Base-by-base conservation (phyloP, 2,113 vertebrate species). In the Lucifuga dentata region DNA sequence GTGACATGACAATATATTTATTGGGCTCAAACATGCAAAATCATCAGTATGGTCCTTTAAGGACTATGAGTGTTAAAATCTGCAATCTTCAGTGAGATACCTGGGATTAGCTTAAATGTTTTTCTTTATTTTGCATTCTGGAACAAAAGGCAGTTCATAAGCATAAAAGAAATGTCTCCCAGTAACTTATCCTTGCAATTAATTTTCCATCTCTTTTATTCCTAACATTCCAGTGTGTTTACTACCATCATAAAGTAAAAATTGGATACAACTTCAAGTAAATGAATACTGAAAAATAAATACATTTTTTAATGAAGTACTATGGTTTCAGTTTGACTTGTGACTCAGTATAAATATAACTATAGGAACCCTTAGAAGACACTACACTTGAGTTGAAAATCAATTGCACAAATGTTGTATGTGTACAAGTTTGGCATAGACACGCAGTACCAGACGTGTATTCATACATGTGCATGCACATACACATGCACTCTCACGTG, bases 171-270 rank as follows among this genome's bases (percentile, higher is more conserved):
- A 39, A 61, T 56, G 21, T 50, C 15, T 40, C 8, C 2, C 17
- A 66, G 44, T 53, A 20, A 44, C 72, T 60, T 71, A 11, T 78
- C 26, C 35, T 71, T 63, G 68, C 13, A 23, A 2, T 40, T 9
- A 6, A 36, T 67, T 57, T 58, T 75, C 17, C 76, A 63, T 72
- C 8, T 29, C 26, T 61, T 70, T 60, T 57, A 43, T 62, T 76
- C 35, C 60, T 81, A 66, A 90, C 78, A 89, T 87, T 92, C 64
- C 79, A 68, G 11, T 67, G 66, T 67, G 36, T 88, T 65, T 84
- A 76, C 67, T 78, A 83, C 61, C 77, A 81, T 40, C 58, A 40
- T 73, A 58, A 78, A 60, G 55, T 80, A 81, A 19, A 52, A 76
- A 76, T 86, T 76, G 68, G 66, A 81, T 81, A 63, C 56, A 76